phyloP scores from a whole-genome alignment of 2,113 vertebrate species.

The Microtus richardsoni region DNA sequence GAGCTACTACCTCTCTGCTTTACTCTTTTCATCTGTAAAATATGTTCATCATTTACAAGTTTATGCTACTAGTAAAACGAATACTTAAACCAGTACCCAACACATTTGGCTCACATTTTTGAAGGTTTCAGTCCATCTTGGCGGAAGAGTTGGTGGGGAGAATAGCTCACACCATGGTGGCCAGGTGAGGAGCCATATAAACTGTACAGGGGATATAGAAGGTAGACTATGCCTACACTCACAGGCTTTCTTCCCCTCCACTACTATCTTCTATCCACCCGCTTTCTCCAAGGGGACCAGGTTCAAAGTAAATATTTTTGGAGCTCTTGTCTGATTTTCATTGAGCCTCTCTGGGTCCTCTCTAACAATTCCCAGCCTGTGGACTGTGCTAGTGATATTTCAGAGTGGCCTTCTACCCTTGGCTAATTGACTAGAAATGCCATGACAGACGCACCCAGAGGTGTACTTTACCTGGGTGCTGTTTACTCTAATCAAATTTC shows the following conservation, averaged over 20 bases:
- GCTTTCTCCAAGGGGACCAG: background rate
- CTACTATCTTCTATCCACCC: too few relatives aligned
- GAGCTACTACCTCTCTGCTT: background rate
- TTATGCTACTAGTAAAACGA: background rate
- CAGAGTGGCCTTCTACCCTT: background rate
- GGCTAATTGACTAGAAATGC: background rate
- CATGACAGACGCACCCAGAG: too few relatives aligned
- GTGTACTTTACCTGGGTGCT: too few relatives aligned
- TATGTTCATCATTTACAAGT: background rate
- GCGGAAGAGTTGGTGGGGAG: background rate
- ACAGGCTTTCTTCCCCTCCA: background rate
- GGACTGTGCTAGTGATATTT: background rate
- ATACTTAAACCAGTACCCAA: background rate
- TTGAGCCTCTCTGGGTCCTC: background rate
- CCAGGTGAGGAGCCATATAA: too few relatives aligned
- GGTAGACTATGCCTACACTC: background rate
- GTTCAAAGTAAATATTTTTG: background rate
- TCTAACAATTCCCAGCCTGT: background rate
- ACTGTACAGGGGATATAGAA: background rate
- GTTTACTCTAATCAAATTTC: background rate
- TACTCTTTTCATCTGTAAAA: background rate
- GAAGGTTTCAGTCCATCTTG: background rate
- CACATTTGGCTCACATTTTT: background rate
- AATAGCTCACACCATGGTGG: background rate
- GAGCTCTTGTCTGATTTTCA: background rate